These are phyloP conservation scores for Amphipyra tragopoginis DNA, from an alignment of 2,888 invertebrate species.

Conservation along the genomic window DNA sequence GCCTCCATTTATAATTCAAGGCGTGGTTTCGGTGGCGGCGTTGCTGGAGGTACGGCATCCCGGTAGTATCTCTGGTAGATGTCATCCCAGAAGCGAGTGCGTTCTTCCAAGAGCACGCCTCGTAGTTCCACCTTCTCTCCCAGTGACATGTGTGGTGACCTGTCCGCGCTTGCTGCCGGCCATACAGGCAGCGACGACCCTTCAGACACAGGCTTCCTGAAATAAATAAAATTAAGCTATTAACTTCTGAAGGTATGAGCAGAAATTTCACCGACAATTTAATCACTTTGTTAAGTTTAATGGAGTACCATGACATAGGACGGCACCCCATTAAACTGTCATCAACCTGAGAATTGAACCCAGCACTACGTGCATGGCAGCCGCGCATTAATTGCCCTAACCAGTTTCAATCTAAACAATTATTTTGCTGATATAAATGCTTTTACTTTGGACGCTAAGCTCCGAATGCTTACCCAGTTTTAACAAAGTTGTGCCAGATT, in stretches of 20 bases:
- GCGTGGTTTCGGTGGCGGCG: not conserved
- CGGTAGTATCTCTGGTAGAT: slow-evolving; percentile 60
- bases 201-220: slow-evolving; percentile 65
- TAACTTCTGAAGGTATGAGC: too few relatives aligned
- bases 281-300: too few relatives aligned
- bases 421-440: too few relatives aligned
- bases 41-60: slow-evolving; percentile 38
- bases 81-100: slow-evolving; percentile 60
- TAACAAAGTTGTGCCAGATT: slow-evolving; percentile 66
- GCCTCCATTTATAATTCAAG: not conserved
- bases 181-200: slow-evolving; percentile 60
- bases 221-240: slow-evolving; percentile 3
- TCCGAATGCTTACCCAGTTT: too few relatives aligned
- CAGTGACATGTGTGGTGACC: slow-evolving; percentile 61
- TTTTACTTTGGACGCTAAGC: too few relatives aligned
- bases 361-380: too few relatives aligned
- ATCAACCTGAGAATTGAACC: too few relatives aligned
- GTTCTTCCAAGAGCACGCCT: slow-evolving; percentile 48
- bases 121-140: slow-evolving; percentile 53
- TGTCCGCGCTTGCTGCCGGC: slow-evolving; percentile 52
- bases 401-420: too few relatives aligned
- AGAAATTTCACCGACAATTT: too few relatives aligned
- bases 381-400: too few relatives aligned
- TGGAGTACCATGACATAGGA: too few relatives aligned
- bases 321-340: too few relatives aligned